Evolutionary conservation across 2,888 invertebrate genomes (phyloP), one percentile per base, ranked within the genome.

Genomic region (Syritta pipiens): DNA sequence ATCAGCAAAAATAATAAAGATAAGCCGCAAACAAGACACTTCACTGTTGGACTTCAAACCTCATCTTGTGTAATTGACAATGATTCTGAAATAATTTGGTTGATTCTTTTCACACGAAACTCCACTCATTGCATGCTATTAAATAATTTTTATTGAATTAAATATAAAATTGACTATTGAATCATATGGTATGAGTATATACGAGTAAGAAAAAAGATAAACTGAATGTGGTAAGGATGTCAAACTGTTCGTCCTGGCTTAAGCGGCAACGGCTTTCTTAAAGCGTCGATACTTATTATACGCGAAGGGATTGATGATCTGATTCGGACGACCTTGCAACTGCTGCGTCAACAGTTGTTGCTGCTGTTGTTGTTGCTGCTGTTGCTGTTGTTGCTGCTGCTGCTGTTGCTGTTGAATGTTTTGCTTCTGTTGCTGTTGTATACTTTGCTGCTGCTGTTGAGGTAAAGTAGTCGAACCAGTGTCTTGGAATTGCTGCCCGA

Each of bases 271-370:
- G 26, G 86, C 82, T 82, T 88, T 88, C 81, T 88, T 88, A 55
- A 84, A 88, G 26, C 88, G 86, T 1, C 88, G 85, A 59, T 87
- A 88, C 63, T 88, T 88, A 75, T 85, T 87, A 46, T 86, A 89
- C 9, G 84, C 87, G 79, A 83, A 88, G 3, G 86, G 85, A 82
- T 84, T 86, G 1, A 88, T 85, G 53, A 89, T 77, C 62, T 88
- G 88, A 68, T 86, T 88, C 6, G 88, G 85, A 10, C 88, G 85
- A 30, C 86, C 86, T 37, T 87, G 83, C 40, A 88, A 60, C 20
- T 88, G 87, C 62, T 88, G 88, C 5, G 89, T 88, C 4, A 84
- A 81, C 37, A 87, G 60, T 10, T 84, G 84, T 63, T 86, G 85
- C 59, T 85, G 84, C n/a, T 83, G 82, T n/a, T 84, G 83, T 3